phyloP scores from a whole-genome alignment of 2,797 vertebrate genomes.

The Pseudochirops cupreus region DNA sequence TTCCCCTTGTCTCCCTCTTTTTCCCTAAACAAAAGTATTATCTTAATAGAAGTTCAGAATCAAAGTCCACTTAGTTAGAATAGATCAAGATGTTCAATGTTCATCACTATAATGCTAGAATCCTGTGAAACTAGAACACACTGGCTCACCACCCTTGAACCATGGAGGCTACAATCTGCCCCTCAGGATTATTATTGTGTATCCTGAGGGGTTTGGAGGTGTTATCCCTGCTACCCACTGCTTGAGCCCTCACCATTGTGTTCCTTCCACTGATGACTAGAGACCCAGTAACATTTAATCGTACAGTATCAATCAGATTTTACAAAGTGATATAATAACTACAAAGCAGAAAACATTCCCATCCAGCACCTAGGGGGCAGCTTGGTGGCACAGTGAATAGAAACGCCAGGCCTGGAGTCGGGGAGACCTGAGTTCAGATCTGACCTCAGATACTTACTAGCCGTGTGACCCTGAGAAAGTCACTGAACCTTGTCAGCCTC shows the following conservation, averaged over 20 bases:
- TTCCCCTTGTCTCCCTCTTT: background rate
- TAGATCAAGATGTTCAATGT: background rate
- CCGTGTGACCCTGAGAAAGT: background rate
- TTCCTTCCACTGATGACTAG: background rate
- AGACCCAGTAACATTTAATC: background rate
- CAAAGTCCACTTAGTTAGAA: background rate
- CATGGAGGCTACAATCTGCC: background rate
- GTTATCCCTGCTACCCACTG: background rate
- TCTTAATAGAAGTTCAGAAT: constrained; percentile 20
- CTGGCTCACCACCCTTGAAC: background rate
- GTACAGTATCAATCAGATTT: background rate
- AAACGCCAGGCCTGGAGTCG: background rate
- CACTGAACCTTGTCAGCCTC: background rate
- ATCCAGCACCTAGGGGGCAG: background rate
- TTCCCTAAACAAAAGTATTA: background rate
- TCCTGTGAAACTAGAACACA: background rate
- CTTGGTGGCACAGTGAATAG: background rate
- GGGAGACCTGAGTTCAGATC: background rate
- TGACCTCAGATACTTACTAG: background rate
- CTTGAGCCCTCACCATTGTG: background rate
- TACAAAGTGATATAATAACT: background rate
- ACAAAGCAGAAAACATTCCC: background rate
- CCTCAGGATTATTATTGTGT: background rate
- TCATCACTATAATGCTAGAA: background rate
- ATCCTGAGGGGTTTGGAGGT: background rate